A percentile compares a stretch with the other conserved stretches of the same genome.
Evolutionary conservation across 2,113 vertebrate species (phyloP).

Genomic region (Passer montanus): DNA sequence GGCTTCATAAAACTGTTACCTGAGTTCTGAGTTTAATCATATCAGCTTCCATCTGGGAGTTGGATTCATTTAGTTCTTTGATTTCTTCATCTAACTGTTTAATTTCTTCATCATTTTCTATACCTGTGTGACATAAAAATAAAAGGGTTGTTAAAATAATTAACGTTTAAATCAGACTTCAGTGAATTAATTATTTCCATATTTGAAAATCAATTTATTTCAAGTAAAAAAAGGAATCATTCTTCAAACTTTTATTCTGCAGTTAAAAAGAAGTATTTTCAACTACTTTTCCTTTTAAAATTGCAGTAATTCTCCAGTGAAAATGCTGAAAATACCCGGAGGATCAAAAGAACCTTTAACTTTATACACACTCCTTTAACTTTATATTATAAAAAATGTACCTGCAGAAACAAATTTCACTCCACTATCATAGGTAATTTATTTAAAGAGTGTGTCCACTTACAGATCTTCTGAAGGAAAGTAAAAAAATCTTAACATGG

Average conservation of each 20-base stretch:
- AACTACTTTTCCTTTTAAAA: not conserved
- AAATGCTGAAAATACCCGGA: not conserved
- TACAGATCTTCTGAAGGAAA: not conserved
- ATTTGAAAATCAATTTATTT: conserved; percentile 30
- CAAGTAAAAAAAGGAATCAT: not conserved
- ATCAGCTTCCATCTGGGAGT: conserved; percentile 98
- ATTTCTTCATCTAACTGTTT: conserved; percentile 99
- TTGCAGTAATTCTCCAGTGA: not conserved
- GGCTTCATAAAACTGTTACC: conserved; percentile 83
- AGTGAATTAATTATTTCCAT: not conserved
- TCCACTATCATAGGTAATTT: not conserved
- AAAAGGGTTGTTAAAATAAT: conserved; percentile 27
- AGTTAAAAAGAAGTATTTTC: not conserved
- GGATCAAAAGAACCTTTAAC: not conserved
- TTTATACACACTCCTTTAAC: not conserved
- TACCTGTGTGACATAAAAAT: conserved; percentile 75
- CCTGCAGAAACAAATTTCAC: not conserved
- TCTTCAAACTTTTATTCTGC: not conserved
- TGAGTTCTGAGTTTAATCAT: conserved; percentile 99
- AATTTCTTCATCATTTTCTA: conserved; percentile 97
- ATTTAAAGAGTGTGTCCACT: not conserved
- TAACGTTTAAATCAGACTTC: not conserved
- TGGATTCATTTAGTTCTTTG: conserved; percentile 97
- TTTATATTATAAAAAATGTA: not conserved
- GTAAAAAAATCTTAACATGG: not conserved